A percentile compares a stretch with the other conserved stretches of the same genome.
Conservation (phyloP, 1,140 invertebrate species). For the Saxidomus purpurata region DNA sequence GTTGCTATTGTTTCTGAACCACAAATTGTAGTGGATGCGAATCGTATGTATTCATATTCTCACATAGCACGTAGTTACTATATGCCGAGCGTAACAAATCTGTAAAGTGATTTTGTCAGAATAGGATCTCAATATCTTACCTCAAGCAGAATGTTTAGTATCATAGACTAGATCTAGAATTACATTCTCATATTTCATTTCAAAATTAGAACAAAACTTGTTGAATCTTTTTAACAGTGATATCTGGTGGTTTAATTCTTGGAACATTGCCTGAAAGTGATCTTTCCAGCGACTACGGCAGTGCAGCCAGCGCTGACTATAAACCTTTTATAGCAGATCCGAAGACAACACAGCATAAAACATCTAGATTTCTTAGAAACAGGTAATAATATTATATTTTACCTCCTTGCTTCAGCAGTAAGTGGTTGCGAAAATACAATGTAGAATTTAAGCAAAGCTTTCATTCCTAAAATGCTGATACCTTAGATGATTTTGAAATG, state of each 20-base stretch:
- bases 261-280: slow-evolving; percentile 15
- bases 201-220: neutral
- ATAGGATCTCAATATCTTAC: neutral
- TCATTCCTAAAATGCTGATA: no score
- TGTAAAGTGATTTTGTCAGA: no score
- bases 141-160: neutral
- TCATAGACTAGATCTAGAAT: neutral
- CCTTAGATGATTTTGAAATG: no score
- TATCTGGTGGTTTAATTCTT: slow-evolving; percentile 18
- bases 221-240: neutral
- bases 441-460: no score
- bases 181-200: neutral
- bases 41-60: neutral
- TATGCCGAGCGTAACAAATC: no score
- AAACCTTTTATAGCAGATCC: slow-evolving; percentile 28
- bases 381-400: slow-evolving; percentile 19
- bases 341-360: neutral
- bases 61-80: no score
- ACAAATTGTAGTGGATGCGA: neutral
- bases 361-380: slow-evolving; percentile 44
- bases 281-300: neutral
- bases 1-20: no score
- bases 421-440: neutral
- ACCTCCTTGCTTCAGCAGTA: neutral
- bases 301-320: slow-evolving; percentile 36